Evolutionary conservation across 2,113 vertebrate genomes (phyloP).

Genomic region (Psilopsiagon aurifrons): DNA sequence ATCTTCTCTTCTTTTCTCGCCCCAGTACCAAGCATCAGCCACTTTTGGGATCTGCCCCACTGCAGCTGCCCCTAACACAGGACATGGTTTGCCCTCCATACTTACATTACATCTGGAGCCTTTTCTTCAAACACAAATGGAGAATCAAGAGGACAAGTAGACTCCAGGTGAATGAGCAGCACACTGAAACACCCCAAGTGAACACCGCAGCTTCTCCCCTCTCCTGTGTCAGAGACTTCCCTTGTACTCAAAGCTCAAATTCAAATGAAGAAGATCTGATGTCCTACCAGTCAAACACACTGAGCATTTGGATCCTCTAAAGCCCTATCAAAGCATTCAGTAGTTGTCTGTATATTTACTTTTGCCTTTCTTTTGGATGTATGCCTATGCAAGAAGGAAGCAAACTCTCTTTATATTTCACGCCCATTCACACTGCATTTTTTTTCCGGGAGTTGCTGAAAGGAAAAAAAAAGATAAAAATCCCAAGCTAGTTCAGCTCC

Average conservation of each 20-base stretch:
- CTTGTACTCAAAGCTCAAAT: not conserved
- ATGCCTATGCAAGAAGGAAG: slow-evolving; percentile 5
- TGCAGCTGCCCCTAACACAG: not conserved
- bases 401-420: slow-evolving; percentile 11
- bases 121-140: slow-evolving; percentile 9
- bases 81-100: slow-evolving; percentile 29
- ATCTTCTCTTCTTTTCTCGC: not conserved
- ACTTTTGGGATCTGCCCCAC: not conserved
- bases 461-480: slow-evolving; percentile 8
- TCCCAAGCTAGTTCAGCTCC: slow-evolving; percentile 43
- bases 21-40: not conserved
- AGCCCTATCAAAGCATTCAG: not conserved
- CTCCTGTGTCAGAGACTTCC: slow-evolving; percentile 18
- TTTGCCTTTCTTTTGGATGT: not conserved
- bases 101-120: slow-evolving; percentile 50
- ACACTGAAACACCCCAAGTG: slow-evolving; percentile 4
- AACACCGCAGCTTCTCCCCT: slow-evolving; percentile 23
- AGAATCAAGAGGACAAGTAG: not conserved
- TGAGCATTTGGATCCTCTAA: slow-evolving; percentile 21
- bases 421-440: slow-evolving; percentile 2
- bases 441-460: slow-evolving; percentile 33
- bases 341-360: slow-evolving; percentile 24
- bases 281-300: slow-evolving; percentile 26
- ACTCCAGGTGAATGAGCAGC: not conserved
- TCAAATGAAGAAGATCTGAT: not conserved